Base-by-base conservation (phyloP, 2,113 vertebrate species). In the Ochotona curzoniae region DNA sequence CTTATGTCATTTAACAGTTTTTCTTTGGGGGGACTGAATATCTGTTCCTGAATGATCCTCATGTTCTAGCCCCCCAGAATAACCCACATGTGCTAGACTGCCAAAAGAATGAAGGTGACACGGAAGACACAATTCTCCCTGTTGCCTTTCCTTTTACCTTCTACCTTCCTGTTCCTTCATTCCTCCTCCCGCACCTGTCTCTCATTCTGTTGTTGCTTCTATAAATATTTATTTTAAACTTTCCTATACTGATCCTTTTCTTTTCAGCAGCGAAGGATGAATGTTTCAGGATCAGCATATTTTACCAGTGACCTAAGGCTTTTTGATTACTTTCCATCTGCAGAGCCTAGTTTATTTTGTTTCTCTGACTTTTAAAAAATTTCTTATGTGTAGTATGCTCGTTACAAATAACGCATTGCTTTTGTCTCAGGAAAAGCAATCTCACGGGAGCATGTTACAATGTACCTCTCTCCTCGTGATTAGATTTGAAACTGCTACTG, bases 241-340 rank as follows among this genome's bases (percentile, higher is more conserved):
- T 51, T 95, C 47, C 75, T 93, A n/a, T n/a, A n/a, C 67, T 49
- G 89, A 82, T 91, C 81, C 80, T 91, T 95, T 67, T 91, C 92
- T 95, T 95, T 89, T 88, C 88, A 4, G 32, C 96, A 96, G 88
- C 47, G 76, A 94, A 93, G 86, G 82, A 95, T 0, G 82, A 96
- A 91, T 92, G 69, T 97, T 97, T 97, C 82, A 70, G 30, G 30
- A 81, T 89, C 96, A 80, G 95, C 91, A 57, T 97, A 93, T 95
- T 95, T 97, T 92, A 93, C 83, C 93, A 49, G 79, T 89, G 66
- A 96, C 93, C 89, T 95, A 96, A 95, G 94, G 75, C 70, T 87
- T 96, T 89, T 54, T 93, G 83, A 93, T 96, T 85, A 44, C 38
- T 79, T 92, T 93, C 75, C 86, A 93, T 96, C 94, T 96, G 86